phyloP scores from a whole-genome alignment of 2,113 vertebrate genomes.

The Phylloscopus trochilus region DNA sequence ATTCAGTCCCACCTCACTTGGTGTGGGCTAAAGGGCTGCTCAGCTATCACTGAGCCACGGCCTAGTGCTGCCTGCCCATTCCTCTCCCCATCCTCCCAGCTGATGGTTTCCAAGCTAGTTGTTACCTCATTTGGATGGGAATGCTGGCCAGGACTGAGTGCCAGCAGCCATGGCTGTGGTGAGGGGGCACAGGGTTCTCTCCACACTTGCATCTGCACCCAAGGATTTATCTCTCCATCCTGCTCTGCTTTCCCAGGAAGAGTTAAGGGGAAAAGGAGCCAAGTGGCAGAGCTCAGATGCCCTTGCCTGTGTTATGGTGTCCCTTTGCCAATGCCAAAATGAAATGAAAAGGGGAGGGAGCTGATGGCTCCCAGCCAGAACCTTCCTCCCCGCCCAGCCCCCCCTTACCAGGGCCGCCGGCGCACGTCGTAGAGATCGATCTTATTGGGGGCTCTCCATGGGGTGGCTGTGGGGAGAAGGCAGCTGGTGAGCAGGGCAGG shows the following conservation, averaged over 20 bases:
- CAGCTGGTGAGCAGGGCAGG: background rate
- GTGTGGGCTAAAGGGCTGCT: background rate
- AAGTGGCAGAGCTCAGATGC: background rate
- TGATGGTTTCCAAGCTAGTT: background rate
- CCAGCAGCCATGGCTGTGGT: background rate
- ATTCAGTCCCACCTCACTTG: background rate
- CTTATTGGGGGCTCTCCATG: constrained; percentile 95
- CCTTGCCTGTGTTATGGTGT: constrained; percentile 47
- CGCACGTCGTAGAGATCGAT: constrained; percentile 98
- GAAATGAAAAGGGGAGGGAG: constrained; percentile 73
- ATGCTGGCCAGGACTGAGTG: background rate
- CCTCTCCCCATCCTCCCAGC: background rate
- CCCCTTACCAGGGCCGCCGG: constrained; percentile 91
- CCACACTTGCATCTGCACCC: background rate
- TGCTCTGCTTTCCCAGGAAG: background rate
- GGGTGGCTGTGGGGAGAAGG: constrained; percentile 80
- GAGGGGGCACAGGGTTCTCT: background rate
- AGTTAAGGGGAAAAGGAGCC: background rate
- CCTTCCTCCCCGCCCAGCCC: background rate
- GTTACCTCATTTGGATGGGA: background rate
- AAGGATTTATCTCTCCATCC: background rate
- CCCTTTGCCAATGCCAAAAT: constrained; percentile 66
- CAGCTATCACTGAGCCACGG: background rate
- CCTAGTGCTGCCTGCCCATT: background rate
- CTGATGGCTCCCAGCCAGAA: constrained; percentile 15